Evolutionary conservation across 2,888 invertebrate genomes (phyloP), one percentile per base, ranked within the genome.

Genomic region (Lissonota sp.): DNA sequence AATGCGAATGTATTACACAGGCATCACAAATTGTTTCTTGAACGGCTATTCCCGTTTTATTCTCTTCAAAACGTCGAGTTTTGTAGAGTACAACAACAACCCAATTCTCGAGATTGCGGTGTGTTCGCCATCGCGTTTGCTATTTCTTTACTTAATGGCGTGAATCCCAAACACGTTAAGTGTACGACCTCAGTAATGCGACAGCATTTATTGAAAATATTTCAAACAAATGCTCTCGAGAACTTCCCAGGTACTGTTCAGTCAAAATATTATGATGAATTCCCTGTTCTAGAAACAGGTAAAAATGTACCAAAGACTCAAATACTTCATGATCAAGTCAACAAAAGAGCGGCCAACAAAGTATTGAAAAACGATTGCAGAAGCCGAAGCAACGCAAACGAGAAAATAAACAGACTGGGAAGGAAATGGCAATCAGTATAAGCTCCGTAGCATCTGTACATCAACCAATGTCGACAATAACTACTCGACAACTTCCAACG

Each of bases 51-150:
- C 3, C 26, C 26, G 26, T 26, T 26, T 26, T 3, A 26, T 3
- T 26, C 26, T 26, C 26, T 26, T 26, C 26, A 26, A 26, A 26
- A 26, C n/a, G 39, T 58, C 4, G n/a, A 39, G 39, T 39, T 39
- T 49, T 10, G 49, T 49, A 57, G n/a, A 63, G 63, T 63, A 12
- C 46, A 63, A n/a, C 63, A 46, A 26, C 63, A 63, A 46, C 44
- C 44, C 5, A 26, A 26, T 26, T 26, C 26, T 26, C 26, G 26
- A 26, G 26, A 26, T 26, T 26, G 26, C 26, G 26, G 26, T 26
- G 26, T 26, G 1, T 26, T 26, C 26, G 26, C 26, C 1, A 26
- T 26, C 3, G 26, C 26, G 26, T 26, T 26, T 26, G 26, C 26
- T 26, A 26, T 3, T 26, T 26, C 26, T 26, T 26, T 26, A 26